phyloP scores from a whole-genome alignment of 2,797 vertebrate genomes.

The Margarornis squamiger region DNA sequence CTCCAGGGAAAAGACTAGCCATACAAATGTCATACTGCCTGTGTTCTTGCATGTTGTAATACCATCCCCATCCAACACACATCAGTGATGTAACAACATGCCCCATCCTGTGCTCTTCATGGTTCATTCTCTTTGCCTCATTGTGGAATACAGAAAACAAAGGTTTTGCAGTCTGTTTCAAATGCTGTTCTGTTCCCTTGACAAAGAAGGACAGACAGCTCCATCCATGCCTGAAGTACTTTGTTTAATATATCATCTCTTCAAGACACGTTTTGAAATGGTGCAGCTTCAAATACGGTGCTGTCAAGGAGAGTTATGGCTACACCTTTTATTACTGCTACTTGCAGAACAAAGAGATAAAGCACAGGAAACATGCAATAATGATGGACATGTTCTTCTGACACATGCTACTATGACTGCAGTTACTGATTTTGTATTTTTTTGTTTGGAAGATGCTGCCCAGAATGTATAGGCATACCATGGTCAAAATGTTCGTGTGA shows the following conservation, averaged over 20 bases:
- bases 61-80: neutral
- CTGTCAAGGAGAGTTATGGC: constrained; percentile 30
- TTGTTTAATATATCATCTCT: constrained; percentile 25
- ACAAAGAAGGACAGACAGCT: constrained; percentile 10
- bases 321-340: constrained; percentile 1
- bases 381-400: neutral
- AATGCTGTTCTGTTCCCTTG: neutral
- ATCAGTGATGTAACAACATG: neutral
- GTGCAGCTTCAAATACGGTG: constrained; percentile 5
- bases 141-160: neutral
- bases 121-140: neutral
- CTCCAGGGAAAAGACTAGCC: neutral
- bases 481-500: neutral
- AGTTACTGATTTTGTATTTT: neutral
- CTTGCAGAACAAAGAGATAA: neutral
- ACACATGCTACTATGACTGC: rapidly evolving
- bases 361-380: neutral
- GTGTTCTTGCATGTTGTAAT: neutral
- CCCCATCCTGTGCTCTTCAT: neutral
- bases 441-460: neutral
- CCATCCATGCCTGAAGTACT: neutral
- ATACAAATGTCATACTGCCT: rapidly evolving
- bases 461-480: neutral
- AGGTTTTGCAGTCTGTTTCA: neutral
- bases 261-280: constrained; percentile 24